Evolutionary conservation across 2,113 vertebrate species (phyloP).

Genomic region (Delphinapterus leucas): DNA sequence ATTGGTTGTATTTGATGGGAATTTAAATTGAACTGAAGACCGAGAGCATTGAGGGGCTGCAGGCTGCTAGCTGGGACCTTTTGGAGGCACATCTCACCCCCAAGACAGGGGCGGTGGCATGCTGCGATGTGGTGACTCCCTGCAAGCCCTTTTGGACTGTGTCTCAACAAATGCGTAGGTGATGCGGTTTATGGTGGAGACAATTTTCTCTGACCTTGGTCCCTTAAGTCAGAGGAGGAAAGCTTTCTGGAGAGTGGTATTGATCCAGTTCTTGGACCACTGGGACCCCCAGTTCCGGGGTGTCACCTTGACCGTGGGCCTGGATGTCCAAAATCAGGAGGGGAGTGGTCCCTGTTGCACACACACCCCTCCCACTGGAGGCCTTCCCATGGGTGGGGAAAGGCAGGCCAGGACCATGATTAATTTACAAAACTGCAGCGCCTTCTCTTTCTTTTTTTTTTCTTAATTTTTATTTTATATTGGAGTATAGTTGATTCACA

Average conservation of each 20-base stretch:
- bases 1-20: constrained; percentile 42
- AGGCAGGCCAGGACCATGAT: neutral
- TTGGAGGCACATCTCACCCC: neutral
- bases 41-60: neutral
- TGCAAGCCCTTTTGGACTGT: neutral
- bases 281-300: neutral
- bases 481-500: neutral
- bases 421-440: neutral
- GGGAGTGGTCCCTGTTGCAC: too few relatives aligned
- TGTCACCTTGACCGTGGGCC: neutral
- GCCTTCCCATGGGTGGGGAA: neutral
- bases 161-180: neutral
- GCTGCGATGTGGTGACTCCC: too few relatives aligned
- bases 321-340: neutral
- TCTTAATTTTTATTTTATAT: neutral
- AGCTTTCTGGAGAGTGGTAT: neutral
- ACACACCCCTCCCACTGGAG: neutral
- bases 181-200: neutral
- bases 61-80: neutral
- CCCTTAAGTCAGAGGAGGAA: neutral
- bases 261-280: neutral
- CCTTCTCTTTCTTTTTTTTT: neutral
- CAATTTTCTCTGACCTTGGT: neutral
- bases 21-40: constrained; percentile 28
- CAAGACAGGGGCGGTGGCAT: fast-evolving